A percentile compares a stretch with the other conserved stretches of the same genome.
These are phyloP conservation scores for Albula goreensis DNA, from an alignment of 2,113 vertebrate species.

Conservation along the genomic window DNA sequence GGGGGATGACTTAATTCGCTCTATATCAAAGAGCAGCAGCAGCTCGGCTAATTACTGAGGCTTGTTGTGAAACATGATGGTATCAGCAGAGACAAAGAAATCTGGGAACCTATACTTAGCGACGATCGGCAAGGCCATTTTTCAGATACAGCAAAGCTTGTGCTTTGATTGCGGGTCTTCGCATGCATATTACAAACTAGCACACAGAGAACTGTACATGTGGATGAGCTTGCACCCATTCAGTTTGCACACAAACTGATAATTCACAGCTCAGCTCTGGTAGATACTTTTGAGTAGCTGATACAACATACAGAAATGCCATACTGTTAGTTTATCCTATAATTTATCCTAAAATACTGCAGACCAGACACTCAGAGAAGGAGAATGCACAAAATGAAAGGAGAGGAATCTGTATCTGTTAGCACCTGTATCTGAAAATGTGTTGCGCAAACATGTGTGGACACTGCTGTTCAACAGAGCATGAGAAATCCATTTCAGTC, in stretches of 20 bases:
- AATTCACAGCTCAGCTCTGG: too few species aligned
- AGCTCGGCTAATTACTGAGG: neutral
- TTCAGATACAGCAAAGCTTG: neutral
- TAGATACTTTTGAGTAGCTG: too few species aligned
- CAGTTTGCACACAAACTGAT: too few species aligned
- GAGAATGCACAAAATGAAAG: neutral
- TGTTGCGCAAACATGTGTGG: neutral
- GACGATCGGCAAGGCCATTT: neutral
- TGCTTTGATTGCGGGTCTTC: slow-evolving; percentile 10
- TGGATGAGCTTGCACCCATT: too few species aligned
- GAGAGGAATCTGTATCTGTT: neutral
- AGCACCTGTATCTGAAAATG: neutral
- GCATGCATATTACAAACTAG: neutral
- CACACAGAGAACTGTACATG: too few species aligned
- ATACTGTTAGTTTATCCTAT: too few species aligned
- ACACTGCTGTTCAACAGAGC: neutral
- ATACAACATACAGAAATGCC: too few species aligned
- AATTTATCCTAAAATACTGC: too few species aligned
- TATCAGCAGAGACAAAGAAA: neutral
- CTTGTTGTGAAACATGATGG: neutral
- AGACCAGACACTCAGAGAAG: too few species aligned
- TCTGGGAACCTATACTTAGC: neutral
- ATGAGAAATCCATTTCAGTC: neutral
- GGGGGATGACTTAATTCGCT: neutral
- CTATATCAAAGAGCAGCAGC: neutral